Evolutionary conservation across 1,140 invertebrate genomes (phyloP).

Genomic region (Bombus breviceps): DNA sequence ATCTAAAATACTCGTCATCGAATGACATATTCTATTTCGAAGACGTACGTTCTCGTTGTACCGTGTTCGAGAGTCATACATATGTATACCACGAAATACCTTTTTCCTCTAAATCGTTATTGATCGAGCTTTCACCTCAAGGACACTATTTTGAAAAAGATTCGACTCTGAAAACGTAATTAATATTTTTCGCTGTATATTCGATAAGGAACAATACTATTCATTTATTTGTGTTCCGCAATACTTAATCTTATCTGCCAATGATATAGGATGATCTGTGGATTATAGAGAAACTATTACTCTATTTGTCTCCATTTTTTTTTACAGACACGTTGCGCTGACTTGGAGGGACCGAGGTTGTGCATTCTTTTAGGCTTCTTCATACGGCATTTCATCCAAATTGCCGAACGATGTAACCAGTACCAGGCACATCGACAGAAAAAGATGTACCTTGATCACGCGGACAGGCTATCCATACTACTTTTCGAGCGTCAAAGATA

Average conservation of each 20-base stretch:
- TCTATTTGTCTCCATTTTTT: background rate
- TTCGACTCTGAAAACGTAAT: no score
- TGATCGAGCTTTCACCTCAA: no score
- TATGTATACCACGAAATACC: no score
- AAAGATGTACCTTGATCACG: slow-evolving; percentile 87
- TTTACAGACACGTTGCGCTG: slow-evolving; percentile 72
- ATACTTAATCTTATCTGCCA: slow-evolving; percentile 61
- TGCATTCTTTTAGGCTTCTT: slow-evolving; percentile 87
- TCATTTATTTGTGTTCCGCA: background rate
- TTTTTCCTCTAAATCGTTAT: no score
- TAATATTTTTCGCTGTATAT: background rate
- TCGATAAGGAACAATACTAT: background rate
- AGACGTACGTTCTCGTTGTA: background rate
- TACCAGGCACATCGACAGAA: slow-evolving; percentile 85
- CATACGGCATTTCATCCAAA: slow-evolving; percentile 87
- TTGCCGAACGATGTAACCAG: slow-evolving; percentile 85
- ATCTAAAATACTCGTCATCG: background rate
- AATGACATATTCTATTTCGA: background rate
- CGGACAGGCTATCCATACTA: slow-evolving; percentile 85
- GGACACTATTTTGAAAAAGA: no score
- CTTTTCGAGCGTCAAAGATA: slow-evolving; percentile 84
- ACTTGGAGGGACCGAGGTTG: slow-evolving; percentile 76
- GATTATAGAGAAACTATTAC: slow-evolving; percentile 6
- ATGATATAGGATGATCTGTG: background rate
- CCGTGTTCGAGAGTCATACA: background rate